Evolutionary conservation across 53 echinoderm and acorn worm species (phyloP).

Genomic region (Apostichopus leukothele): DNA sequence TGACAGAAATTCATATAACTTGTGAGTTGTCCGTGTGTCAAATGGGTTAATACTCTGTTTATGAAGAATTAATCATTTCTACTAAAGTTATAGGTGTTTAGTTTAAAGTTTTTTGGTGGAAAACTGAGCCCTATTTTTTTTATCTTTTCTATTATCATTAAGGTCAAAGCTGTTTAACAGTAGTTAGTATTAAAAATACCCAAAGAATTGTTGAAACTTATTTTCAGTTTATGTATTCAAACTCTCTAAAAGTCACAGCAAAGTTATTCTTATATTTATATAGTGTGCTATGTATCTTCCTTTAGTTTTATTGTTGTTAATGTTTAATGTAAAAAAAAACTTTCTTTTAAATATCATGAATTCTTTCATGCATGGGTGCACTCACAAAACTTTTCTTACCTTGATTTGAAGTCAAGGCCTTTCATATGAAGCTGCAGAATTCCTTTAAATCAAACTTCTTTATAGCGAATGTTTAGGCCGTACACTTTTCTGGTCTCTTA

Average conservation of each 20-base stretch:
- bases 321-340: neutral
- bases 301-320: neutral
- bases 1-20: too few species aligned
- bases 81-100: too few species aligned
- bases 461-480: too few species aligned
- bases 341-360: neutral
- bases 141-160: neutral
- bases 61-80: too few species aligned
- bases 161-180: neutral
- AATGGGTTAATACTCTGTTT: too few species aligned
- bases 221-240: neutral
- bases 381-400: neutral
- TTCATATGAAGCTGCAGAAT: neutral
- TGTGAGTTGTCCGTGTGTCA: too few species aligned
- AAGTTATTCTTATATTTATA: neutral
- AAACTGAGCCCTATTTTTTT: neutral
- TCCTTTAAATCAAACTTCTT: too few species aligned
- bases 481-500: too few species aligned
- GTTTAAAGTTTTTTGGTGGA: too few species aligned
- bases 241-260: neutral
- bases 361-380: neutral
- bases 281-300: neutral
- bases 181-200: neutral
- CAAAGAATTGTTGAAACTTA: neutral
- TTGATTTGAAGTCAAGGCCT: neutral